Evolutionary conservation across 2,113 vertebrate species (phyloP), one percentile per base, ranked within the genome.

Genomic region (Turnix velox): DNA sequence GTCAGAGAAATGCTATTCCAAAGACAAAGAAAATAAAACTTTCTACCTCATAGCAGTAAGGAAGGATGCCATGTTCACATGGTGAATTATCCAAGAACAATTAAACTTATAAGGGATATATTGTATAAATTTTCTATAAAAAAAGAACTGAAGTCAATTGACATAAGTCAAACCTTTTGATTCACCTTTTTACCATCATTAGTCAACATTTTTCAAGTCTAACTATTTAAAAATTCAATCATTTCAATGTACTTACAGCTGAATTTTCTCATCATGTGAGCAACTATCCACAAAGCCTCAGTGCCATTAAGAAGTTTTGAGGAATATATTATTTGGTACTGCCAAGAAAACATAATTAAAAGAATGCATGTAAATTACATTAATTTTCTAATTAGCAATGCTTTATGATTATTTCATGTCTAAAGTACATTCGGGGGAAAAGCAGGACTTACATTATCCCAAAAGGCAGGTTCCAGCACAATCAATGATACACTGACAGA

Each of bases 301-400:
- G 92, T 79, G 92, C 91, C 92, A 93, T 94, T 95, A 94, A 93
- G 94, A 84, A 92, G 91, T 91, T 94, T 92, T 96, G 96, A 94
- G 91, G 94, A 94, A 94, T 92, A 95, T 82, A 96, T 87, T 92
- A 94, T 95, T 93, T 96, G 94, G 77, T 92, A 96, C 94, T 96
- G 96, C 95, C 94, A 96, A 93, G 84, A 96, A 96, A 96, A 96
- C 80, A 95, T 92, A 95, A 96, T 96, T 93, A 92, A 93, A 95
- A 95, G 87, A 95, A 94, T 40, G 63, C 49, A 95, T 87, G 92
- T 96, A 87, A 95, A 96, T 96, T 0, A 94, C 52, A 89, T n/a
- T 89, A 19, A 91, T 92, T 82, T 84, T 91, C 84, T 84, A 89
- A 79, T 92, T 57, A 82, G 19, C 75, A 87, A 87, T 9, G 52